Evolutionary conservation across 2,797 vertebrate species (phyloP).

Genomic region (Pipistrellus pipistrellus): DNA sequence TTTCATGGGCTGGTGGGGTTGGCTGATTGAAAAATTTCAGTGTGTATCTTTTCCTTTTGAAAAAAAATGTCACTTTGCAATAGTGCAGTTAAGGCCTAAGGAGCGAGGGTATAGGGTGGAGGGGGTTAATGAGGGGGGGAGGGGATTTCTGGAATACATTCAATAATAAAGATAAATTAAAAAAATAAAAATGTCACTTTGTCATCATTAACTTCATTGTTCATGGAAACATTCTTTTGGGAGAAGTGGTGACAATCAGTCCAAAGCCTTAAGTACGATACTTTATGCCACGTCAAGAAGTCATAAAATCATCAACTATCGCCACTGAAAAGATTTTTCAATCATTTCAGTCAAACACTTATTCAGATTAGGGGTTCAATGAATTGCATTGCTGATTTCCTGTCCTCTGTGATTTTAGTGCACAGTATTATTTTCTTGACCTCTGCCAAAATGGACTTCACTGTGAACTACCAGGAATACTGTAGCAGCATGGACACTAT

Average conservation of each 20-base stretch:
- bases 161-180: no score
- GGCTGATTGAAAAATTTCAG: background rate
- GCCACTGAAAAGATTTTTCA: background rate
- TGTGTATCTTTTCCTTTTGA: background rate
- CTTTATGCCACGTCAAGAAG: conserved; percentile 1
- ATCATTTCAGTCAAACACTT: background rate
- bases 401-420: background rate
- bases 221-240: background rate
- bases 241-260: background rate
- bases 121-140: no score
- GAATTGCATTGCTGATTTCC: background rate
- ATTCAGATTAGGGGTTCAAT: background rate
- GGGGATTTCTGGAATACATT: no score
- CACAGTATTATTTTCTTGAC: background rate
- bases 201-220: conserved; percentile 7
- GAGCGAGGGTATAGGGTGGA: no score
- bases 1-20: background rate
- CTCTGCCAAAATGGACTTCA: background rate
- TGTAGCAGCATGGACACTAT: background rate
- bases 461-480: background rate
- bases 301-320: conserved; percentile 1
- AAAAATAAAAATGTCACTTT: background rate
- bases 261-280: background rate
- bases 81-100: no score
- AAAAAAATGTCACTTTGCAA: background rate